Base-by-base conservation (phyloP, 2,888 invertebrate species). In the Xestia rhomboidea region DNA sequence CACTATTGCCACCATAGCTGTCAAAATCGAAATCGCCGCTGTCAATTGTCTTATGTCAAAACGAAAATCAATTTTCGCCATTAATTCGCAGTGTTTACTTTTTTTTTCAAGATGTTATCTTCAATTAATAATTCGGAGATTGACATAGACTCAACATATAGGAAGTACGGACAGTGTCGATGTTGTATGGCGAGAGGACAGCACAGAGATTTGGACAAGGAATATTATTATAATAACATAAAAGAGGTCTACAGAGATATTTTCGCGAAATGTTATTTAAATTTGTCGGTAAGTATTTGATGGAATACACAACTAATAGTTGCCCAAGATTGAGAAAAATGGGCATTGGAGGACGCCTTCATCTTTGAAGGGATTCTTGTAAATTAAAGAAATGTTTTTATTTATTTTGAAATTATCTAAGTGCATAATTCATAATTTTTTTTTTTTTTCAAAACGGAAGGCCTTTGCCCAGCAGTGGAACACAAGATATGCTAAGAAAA, bases 231-330 rank as follows among this genome's bases (percentile, higher is more conserved):
- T 8, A 90, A 92, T 24, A 93, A 93, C 4, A 81, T 85, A 11
- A 87, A 91, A 49, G 94, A 95, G 85, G 90, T 93, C 3, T 95
- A 94, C 77, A 89, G 85, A 51, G 93, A 94, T 79, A 86, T 93
- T 7, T 91, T 95, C 62, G 83, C 89, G 80, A 93, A 95, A 80
- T 95, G 95, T n/a, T n/a, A n/a, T 77, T 95, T 93, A 74, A 95
- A 95, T 89, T 90, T 95, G 84, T 90, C 90, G 71, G 95, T 95
- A 86, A 93, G 95, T 93, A 41, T 64, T 60, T 5, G 0, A 15
- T 68, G 1, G 30, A 51, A 4, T 46, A 67, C 27, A n/a, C n/a
- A n/a, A n/a, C n/a, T n/a, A n/a, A n/a, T 24, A 8, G 51, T 51
- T 24, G 24, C 24, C 51, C 8, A 51, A 49, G 21, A 49, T 49